These are phyloP conservation scores for Nanorana parkeri DNA, from an alignment of 2,113 vertebrate species.

Conservation along the genomic window DNA sequence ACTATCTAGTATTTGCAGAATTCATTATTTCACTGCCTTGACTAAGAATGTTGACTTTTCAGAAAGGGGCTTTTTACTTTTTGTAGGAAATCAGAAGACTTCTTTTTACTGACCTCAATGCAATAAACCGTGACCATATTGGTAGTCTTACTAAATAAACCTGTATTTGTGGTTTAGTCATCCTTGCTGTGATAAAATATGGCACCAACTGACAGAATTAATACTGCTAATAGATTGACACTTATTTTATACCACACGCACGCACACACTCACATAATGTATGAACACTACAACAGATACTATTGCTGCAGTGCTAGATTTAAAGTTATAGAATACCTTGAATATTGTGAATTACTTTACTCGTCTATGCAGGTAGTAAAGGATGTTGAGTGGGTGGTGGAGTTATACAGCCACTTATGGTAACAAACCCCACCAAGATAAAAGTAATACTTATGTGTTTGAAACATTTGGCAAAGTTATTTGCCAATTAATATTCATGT, in stretches of 20 bases:
- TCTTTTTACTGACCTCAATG: too few relatives aligned
- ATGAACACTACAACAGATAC: slow-evolving; percentile 15
- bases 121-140: too few relatives aligned
- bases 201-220: slow-evolving; percentile 22
- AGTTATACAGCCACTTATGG: neutral
- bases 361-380: slow-evolving; percentile 33
- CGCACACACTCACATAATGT: neutral
- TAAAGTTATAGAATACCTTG: slow-evolving; percentile 10
- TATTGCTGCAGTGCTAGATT: slow-evolving; percentile 16
- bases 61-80: too few relatives aligned
- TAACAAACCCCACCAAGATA: neutral
- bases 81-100: too few relatives aligned
- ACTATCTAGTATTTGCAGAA: too few relatives aligned
- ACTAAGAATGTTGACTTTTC: too few relatives aligned
- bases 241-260: slow-evolving; percentile 1
- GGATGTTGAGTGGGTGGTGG: slow-evolving; percentile 26
- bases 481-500: neutral
- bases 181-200: neutral
- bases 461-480: neutral
- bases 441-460: neutral
- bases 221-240: slow-evolving; percentile 25
- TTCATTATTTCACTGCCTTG: too few relatives aligned
- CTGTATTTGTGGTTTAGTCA: neutral
- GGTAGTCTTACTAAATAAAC: too few relatives aligned
- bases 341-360: slow-evolving; percentile 18